Evolutionary conservation across 2,113 vertebrate genomes (phyloP).

Genomic region (Gyps fulvus): DNA sequence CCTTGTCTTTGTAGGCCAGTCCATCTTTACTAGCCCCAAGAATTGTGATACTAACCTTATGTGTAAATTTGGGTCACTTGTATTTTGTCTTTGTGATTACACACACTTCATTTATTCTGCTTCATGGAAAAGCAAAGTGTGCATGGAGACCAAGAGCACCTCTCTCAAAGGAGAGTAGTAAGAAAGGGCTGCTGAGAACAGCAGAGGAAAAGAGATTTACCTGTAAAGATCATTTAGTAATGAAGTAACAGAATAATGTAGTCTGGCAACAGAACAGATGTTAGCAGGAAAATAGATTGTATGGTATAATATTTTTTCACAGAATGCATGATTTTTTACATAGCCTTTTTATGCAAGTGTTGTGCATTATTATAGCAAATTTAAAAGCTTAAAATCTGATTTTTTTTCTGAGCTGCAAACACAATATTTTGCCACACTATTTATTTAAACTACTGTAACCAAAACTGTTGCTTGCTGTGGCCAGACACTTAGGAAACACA

Average conservation of each 20-base stretch:
- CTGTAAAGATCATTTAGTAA: not conserved
- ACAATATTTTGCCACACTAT: not conserved
- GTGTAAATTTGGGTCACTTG: not conserved
- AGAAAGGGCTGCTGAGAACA: not conserved
- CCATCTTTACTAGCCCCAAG: not conserved
- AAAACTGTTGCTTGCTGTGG: not conserved
- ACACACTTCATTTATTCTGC: not conserved
- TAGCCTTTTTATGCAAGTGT: not conserved
- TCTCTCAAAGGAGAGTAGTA: not conserved
- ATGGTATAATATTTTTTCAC: not conserved
- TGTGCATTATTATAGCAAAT: not conserved
- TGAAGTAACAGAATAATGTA: not conserved
- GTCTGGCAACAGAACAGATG: not conserved
- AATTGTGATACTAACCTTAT: not conserved
- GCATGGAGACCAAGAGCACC: not conserved
- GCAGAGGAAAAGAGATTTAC: not conserved
- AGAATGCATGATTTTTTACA: not conserved
- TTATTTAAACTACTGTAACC: not conserved
- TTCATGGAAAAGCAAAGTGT: not conserved
- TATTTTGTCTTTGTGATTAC: not conserved
- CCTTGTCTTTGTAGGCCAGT: not conserved
- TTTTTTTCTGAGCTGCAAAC: not conserved
- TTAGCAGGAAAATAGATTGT: not conserved
- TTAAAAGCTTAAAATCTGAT: not conserved
- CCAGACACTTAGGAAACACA: not conserved